Percentiles rank a stretch among this genome's conserved stretches.
Evolutionary conservation across 2,797 vertebrate genomes (phyloP).

Genomic region (Diceros bicornis): DNA sequence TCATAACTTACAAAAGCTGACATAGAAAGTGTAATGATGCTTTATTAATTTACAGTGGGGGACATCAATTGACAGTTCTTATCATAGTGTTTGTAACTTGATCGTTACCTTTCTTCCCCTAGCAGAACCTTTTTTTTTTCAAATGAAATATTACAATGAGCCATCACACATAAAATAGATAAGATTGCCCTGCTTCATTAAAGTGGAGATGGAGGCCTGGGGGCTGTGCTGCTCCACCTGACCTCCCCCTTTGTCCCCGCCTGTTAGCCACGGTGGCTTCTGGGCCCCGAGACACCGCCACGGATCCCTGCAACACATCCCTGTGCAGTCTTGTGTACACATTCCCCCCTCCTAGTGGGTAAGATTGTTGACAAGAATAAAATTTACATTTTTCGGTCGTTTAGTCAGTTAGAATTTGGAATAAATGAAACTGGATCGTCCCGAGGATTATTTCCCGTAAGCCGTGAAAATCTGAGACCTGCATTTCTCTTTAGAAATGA

Average conservation of each 20-base stretch:
- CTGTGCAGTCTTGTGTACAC: background rate
- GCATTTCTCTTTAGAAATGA: conserved; percentile 18
- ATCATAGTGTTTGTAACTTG: background rate
- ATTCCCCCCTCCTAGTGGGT: background rate
- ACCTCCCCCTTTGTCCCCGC: background rate
- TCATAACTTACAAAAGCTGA: background rate
- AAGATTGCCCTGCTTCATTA: background rate
- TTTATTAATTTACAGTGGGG: background rate
- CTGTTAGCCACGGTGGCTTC: background rate
- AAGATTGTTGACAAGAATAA: background rate
- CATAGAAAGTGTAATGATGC: background rate
- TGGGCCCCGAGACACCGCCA: background rate
- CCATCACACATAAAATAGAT: background rate
- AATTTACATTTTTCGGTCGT: conserved; percentile 23
- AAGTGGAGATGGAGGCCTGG: background rate
- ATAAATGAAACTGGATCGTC: background rate
- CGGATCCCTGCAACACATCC: background rate
- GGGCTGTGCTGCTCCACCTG: background rate
- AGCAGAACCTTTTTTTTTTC: conserved; percentile 10
- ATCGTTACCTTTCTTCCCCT: background rate
- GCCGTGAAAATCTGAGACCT: background rate
- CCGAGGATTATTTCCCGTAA: conserved; percentile 16
- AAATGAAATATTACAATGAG: background rate
- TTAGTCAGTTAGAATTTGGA: background rate
- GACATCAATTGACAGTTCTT: background rate